Conservation (phyloP, 2,113 vertebrate genomes). For the Lanius collurio region DNA sequence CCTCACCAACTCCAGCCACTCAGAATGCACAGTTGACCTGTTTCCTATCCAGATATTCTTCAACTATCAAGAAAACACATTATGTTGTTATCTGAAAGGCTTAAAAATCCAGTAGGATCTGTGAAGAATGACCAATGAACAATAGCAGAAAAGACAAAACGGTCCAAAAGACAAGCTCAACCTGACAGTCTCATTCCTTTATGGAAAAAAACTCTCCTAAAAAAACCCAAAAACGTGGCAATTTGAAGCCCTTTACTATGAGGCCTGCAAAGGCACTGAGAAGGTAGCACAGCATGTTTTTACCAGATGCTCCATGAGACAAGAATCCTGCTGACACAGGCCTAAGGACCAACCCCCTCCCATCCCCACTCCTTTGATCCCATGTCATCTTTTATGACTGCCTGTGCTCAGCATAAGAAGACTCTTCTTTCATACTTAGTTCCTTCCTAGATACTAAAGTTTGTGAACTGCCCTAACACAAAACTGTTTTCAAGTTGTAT, state of each 20-base stretch:
- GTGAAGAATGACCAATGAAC: neutral
- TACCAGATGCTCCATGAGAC: conserved; percentile 19
- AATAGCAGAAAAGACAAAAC: neutral
- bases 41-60: neutral
- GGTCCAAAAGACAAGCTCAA: neutral
- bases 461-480: neutral
- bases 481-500: neutral
- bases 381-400: neutral
- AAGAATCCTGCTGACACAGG: neutral
- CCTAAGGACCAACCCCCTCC: neutral
- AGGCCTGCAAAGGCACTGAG: neutral
- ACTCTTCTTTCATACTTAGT: neutral
- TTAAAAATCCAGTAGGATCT: neutral
- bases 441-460: neutral
- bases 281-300: conserved; percentile 3
- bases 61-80: neutral
- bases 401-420: neutral
- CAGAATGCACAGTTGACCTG: neutral
- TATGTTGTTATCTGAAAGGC: neutral
- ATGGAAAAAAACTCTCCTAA: neutral
- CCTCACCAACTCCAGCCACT: neutral
- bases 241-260: neutral
- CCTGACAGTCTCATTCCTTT: neutral
- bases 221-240: too few species aligned
- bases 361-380: neutral